Conservation (phyloP, 2,113 vertebrate species). For the Castor canadensis region DNA sequence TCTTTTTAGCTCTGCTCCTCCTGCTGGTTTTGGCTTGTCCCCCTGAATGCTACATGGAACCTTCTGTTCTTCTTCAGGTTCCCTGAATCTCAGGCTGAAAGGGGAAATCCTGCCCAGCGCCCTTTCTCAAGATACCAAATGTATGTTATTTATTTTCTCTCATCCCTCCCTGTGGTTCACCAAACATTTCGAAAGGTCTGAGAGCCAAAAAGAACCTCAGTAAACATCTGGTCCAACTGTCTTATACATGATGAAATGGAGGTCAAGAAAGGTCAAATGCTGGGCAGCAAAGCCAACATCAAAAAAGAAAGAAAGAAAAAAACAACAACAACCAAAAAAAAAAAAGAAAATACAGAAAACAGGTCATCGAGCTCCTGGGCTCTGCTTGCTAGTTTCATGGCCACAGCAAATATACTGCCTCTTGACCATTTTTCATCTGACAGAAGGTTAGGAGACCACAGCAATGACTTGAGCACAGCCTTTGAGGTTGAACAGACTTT, state of each 20-base stretch:
- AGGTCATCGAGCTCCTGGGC: background rate
- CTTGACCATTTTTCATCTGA: slow-evolving; percentile 47
- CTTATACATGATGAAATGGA: slow-evolving; percentile 75
- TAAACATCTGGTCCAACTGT: slow-evolving; percentile 77
- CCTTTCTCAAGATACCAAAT: slow-evolving; percentile 65
- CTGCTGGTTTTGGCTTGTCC: slow-evolving; percentile 15
- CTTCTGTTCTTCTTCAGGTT: slow-evolving; percentile 46
- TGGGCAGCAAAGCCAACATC: slow-evolving; percentile 59
- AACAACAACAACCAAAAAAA: background rate
- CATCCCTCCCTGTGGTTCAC: slow-evolving; percentile 76
- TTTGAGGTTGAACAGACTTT: slow-evolving; percentile 60
- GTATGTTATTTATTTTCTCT: slow-evolving; percentile 72
- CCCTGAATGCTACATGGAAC: slow-evolving; percentile 26
- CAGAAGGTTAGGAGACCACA: slow-evolving; percentile 12
- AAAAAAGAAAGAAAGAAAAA: background rate
- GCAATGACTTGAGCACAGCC: slow-evolving; percentile 11
- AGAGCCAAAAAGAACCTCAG: slow-evolving; percentile 71
- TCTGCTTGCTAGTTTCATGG: background rate
- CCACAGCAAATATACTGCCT: slow-evolving; percentile 2
- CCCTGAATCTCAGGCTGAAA: slow-evolving; percentile 43
- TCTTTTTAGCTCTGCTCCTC: slow-evolving; percentile 6
- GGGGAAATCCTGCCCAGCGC: slow-evolving; percentile 52
- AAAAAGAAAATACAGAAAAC: background rate
- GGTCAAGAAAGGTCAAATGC: slow-evolving; percentile 73
- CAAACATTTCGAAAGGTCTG: slow-evolving; percentile 75